These are phyloP conservation scores for Arothron firmamentum DNA, from an alignment of 2,113 vertebrate genomes.

Conservation along the genomic window DNA sequence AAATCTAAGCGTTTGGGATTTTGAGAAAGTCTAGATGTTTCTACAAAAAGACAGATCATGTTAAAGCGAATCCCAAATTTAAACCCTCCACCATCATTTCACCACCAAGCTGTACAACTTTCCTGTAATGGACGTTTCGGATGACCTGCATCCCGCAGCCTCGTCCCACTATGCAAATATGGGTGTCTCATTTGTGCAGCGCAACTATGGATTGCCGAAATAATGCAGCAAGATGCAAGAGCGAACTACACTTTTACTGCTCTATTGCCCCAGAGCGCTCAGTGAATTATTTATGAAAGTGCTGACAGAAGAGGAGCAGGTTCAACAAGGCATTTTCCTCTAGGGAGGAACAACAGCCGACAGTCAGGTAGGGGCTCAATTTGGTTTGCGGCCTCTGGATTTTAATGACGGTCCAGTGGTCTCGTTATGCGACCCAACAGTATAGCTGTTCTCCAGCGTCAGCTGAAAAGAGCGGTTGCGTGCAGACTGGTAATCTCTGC, in stretches of 20 bases:
- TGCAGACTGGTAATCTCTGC: slow-evolving; percentile 46
- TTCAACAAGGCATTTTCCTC: slow-evolving; percentile 60
- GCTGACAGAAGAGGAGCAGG: slow-evolving; percentile 67
- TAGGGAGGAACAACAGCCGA: slow-evolving; percentile 49
- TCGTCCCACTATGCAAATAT: slow-evolving; percentile 36
- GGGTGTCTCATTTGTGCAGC: slow-evolving; percentile 17
- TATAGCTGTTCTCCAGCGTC: slow-evolving; percentile 46
- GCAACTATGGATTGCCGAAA: slow-evolving; percentile 47
- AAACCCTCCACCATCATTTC: background rate
- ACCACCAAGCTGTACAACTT: background rate
- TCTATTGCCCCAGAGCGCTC: slow-evolving; percentile 50
- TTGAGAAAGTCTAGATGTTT: background rate
- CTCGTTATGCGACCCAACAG: slow-evolving; percentile 57
- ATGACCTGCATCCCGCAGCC: slow-evolving; percentile 23
- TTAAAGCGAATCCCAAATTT: background rate
- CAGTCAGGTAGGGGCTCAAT: slow-evolving; percentile 51
- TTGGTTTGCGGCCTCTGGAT: slow-evolving; percentile 55
- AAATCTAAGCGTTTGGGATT: background rate
- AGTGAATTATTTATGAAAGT: slow-evolving; percentile 73
- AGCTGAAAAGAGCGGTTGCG: slow-evolving; percentile 57
- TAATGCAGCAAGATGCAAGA: slow-evolving; percentile 30
- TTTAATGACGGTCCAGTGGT: slow-evolving; percentile 68
- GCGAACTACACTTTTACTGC: slow-evolving; percentile 27
- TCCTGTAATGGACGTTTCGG: slow-evolving; percentile 9
- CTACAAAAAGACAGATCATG: background rate